Evolutionary conservation across 2,113 vertebrate species (phyloP).

Genomic region (Camelus dromedarius): DNA sequence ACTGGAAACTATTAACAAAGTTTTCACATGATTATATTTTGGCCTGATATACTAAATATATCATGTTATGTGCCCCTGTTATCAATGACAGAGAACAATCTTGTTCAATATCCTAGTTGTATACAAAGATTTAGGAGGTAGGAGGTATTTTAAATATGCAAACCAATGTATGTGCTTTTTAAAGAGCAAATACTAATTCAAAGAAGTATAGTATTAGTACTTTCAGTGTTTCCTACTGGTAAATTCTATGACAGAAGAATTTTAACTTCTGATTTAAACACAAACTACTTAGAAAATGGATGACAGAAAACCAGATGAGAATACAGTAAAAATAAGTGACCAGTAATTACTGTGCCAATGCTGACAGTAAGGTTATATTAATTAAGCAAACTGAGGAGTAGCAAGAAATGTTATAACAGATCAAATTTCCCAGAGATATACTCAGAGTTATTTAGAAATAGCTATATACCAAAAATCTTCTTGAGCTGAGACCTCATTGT

Average conservation of each 20-base stretch:
- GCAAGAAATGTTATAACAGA: constrained; percentile 23
- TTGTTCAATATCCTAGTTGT: background rate
- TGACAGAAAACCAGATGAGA: background rate
- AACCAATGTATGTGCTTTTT: constrained; percentile 5
- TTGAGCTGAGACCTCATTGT: background rate
- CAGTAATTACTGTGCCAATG: background rate
- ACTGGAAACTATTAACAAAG: constrained; percentile 28
- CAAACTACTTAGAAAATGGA: constrained; percentile 26
- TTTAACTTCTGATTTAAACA: constrained; percentile 64
- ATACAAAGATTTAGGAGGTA: constrained; percentile 39
- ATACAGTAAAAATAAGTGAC: background rate
- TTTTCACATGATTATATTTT: constrained; percentile 15
- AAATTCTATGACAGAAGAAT: constrained; percentile 32
- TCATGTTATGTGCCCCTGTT: background rate
- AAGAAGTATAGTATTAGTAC: background rate
- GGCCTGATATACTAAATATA: background rate
- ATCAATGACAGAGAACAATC: background rate
- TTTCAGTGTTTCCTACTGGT: constrained; percentile 17
- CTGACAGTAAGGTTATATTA: constrained; percentile 5
- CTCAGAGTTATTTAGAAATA: constrained; percentile 40
- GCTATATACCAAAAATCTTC: background rate
- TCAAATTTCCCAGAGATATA: background rate
- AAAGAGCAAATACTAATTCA: constrained; percentile 42
- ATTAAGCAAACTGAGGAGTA: background rate
- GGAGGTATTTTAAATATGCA: constrained; percentile 34